Percentiles rank a stretch among this genome's conserved stretches.
Conservation (phyloP, 2,797 vertebrate species). For the Tamandua tetradactyla region DNA sequence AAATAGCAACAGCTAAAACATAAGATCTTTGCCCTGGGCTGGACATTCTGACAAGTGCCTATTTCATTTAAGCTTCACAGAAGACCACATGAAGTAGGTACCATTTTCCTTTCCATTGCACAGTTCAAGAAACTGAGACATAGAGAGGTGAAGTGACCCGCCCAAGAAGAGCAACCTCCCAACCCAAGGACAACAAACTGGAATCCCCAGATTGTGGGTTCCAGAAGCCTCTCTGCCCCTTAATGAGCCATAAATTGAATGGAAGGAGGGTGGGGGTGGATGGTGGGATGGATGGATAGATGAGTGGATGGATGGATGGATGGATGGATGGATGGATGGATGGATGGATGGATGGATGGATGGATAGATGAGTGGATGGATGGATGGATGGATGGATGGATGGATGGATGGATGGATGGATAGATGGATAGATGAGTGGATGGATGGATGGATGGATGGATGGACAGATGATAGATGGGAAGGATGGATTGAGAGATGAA, state of each 20-base stretch:
- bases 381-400: no score
- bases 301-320: neutral
- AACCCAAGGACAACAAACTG: no score
- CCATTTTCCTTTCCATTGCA: neutral
- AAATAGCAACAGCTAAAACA: neutral
- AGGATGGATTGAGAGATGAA: neutral
- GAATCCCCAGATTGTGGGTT: neutral
- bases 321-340: no score
- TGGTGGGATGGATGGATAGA: no score
- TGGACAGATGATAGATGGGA: no score
- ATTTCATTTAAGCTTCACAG: neutral
- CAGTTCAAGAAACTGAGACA: neutral
- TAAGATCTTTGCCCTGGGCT: neutral
- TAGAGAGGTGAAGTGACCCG: neutral
- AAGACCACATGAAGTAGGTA: neutral
- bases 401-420: neutral
- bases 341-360: neutral
- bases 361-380: no score
- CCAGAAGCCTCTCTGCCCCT: neutral
- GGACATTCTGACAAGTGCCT: neutral
- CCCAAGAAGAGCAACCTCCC: neutral
- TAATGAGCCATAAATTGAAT: neutral
- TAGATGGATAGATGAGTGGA: accelerated
- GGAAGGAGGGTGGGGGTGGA: neutral
- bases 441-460: no score